Base-by-base conservation (phyloP, 2,888 invertebrate genomes). In the Cheilosia vernalis region DNA sequence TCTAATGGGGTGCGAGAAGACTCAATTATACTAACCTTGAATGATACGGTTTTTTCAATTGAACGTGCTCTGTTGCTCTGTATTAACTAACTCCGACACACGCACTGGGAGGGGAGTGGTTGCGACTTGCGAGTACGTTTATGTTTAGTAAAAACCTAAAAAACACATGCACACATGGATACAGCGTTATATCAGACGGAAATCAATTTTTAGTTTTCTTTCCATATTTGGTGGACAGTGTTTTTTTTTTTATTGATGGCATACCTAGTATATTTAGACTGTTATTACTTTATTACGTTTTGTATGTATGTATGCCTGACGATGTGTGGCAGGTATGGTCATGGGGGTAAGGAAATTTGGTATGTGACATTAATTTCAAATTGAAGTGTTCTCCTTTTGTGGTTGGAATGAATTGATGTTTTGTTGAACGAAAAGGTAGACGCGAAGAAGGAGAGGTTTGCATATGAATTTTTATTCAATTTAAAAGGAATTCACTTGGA, bases 321-420 rank as follows among this genome's bases (percentile, higher is more conserved):
- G 17, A 61, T 61, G 53, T 53, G 40, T 17, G 7, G 30, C 30
- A 30, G 49, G n/a, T 61, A 40, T 53, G 21, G 47, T 4, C 73
- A 63, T 44, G 63, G 47, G 56, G 44, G 64, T 44, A 79, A 72
- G 78, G 72, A 64, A 79, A 58, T 51, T 64, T 58, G 30, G 70
- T 79, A 79, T 79, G 78, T 79, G 78, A 72, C 78, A 79, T 53
- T 79, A 63, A 79, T 79, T 79, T 79, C 47, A 78, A 79, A 79
- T 72, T 64, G 72, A 72, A 58, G 63, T 64, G 33, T 33, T 44
- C 78, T 79, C 78, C 78, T 64, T 79, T 51, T 64, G 42, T 55
- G 58, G 70, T n/a, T 44, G 33, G 51, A 51, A 56, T 70, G 55
- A 69, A 30, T 61, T 53, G 30, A 55, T 73, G 63, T 63, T 55